Conservation (phyloP, 2,797 vertebrate genomes). For the Alosa sapidissima region DNA sequence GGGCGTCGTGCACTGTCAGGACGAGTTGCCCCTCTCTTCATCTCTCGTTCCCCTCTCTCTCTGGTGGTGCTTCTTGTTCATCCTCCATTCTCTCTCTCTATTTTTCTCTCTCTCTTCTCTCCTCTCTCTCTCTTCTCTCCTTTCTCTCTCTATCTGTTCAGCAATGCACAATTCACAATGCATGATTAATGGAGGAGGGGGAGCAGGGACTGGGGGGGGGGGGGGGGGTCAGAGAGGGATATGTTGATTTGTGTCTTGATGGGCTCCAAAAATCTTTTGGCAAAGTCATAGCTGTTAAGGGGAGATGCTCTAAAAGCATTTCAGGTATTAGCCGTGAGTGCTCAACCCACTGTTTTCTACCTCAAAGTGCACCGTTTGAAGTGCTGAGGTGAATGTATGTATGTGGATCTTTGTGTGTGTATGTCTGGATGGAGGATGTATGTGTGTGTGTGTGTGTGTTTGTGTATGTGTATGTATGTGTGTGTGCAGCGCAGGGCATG, state of each 20-base stretch:
- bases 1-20: neutral
- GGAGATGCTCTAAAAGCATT: neutral
- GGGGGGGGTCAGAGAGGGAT: neutral
- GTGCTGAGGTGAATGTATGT: neutral
- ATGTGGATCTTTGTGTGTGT: neutral
- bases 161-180: too few relatives aligned
- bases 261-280: slow-evolving; percentile 8
- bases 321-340: neutral
- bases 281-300: neutral
- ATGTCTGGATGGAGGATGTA: neutral
- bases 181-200: neutral
- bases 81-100: neutral
- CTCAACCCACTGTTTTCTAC: neutral
- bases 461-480: slow-evolving; percentile 18
- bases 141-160: neutral
- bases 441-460: neutral
- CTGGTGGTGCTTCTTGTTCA: neutral
- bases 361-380: neutral
- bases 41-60: neutral
- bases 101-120: neutral
- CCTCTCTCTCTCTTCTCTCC: neutral
- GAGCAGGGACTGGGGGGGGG: neutral
- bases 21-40: neutral
- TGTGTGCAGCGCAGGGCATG: neutral
- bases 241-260: slow-evolving; percentile 14